Evolutionary conservation across 1,140 invertebrate species (phyloP).

Genomic region (Papilio dardanus): DNA sequence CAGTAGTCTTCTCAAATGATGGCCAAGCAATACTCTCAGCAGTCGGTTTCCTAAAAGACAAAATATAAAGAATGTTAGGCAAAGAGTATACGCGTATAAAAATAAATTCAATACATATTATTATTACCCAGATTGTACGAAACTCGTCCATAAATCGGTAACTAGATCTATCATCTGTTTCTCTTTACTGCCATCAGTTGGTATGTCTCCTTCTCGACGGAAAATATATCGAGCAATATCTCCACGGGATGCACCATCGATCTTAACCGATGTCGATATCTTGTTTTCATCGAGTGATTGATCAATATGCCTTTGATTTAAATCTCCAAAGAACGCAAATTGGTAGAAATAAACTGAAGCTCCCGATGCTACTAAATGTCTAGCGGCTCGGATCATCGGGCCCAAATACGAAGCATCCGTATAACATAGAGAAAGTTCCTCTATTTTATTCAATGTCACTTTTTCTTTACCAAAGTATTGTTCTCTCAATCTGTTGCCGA

Average conservation of each 20-base stretch:
- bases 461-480: slow-evolving; percentile 57
- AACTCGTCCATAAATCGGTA: slow-evolving; percentile 56
- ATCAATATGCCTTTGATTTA: slow-evolving; percentile 41
- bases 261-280: slow-evolving; percentile 34
- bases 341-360: slow-evolving; percentile 65
- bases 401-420: slow-evolving; percentile 60
- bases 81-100: not conserved
- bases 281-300: not conserved
- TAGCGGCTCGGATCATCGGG: slow-evolving; percentile 53
- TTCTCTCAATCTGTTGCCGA: slow-evolving; percentile 46
- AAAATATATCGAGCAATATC: slow-evolving; percentile 60
- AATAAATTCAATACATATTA: slow-evolving; percentile 9
- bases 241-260: slow-evolving; percentile 52
- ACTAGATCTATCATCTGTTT: slow-evolving; percentile 46
- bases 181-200: slow-evolving; percentile 40
- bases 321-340: slow-evolving; percentile 54
- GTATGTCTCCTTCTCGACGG: slow-evolving; percentile 37
- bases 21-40: slow-evolving; percentile 50
- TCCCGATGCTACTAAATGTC: slow-evolving; percentile 50
- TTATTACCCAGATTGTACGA: slow-evolving; percentile 61
- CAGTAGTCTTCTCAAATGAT: slow-evolving; percentile 39
- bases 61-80: not conserved
- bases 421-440: slow-evolving; percentile 53
- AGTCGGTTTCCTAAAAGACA: slow-evolving; percentile 46
- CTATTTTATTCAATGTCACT: slow-evolving; percentile 44